A percentile compares a stretch with the other conserved stretches of the same genome.
phyloP scores from a whole-genome alignment of 2,888 invertebrate genomes.

The Harpalus rufipes region DNA sequence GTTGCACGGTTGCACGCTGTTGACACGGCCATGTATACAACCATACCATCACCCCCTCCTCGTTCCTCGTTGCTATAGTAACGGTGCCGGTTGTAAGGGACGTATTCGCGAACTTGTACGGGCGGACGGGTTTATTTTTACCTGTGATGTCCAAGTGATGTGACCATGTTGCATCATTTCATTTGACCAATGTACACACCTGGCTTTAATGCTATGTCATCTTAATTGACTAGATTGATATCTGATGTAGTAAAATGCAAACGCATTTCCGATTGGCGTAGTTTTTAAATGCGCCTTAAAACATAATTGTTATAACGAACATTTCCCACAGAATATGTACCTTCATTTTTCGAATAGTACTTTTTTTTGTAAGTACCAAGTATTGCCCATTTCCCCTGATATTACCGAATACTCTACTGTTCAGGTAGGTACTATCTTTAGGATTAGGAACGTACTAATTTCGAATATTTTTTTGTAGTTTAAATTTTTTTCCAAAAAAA shows the following conservation, averaged over 20 bases:
- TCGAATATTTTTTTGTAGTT: too few species aligned
- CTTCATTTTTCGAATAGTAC: too few species aligned
- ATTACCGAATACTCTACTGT: too few species aligned
- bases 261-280: too few species aligned
- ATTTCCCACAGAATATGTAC: too few species aligned
- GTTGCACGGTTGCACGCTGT: neutral
- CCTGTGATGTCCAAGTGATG: slow-evolving; percentile 20
- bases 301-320: too few species aligned
- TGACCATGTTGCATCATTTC: slow-evolving; percentile 44
- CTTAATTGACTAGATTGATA: slow-evolving; percentile 17
- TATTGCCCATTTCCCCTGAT: too few species aligned
- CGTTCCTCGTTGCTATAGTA: slow-evolving; percentile 43
- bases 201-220: slow-evolving; percentile 29
- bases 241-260: neutral
- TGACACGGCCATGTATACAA: slow-evolving; percentile 28
- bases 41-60: neutral
- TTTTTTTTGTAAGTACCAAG: too few species aligned
- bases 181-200: slow-evolving; percentile 32
- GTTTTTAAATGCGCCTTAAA: too few species aligned
- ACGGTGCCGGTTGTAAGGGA: slow-evolving; percentile 62
- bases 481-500: too few species aligned
- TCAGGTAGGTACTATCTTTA: too few species aligned
- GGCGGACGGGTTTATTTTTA: slow-evolving; percentile 49
- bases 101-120: slow-evolving; percentile 23
- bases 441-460: too few species aligned